Evolutionary conservation across 2,888 invertebrate genomes (phyloP).

Genomic region (Frankliniella intonsa): DNA sequence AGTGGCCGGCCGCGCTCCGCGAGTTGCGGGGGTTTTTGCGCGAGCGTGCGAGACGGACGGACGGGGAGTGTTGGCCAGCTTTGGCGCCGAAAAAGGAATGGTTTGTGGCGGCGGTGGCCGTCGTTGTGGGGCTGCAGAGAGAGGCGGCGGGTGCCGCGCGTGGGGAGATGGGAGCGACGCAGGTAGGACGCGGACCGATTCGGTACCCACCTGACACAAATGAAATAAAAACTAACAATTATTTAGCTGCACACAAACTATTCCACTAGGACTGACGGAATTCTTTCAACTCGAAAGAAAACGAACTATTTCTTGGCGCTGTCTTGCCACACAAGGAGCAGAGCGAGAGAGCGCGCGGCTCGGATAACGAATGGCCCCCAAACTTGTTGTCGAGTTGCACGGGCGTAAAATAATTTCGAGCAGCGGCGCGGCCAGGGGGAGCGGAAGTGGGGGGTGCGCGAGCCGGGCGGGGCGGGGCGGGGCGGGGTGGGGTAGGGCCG

Average conservation of each 20-base stretch:
- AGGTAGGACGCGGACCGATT: not conserved
- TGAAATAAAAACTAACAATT: not conserved
- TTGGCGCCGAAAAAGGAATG: not conserved
- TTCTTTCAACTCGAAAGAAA: too few relatives aligned
- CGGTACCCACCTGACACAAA: not conserved
- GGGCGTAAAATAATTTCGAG: not conserved
- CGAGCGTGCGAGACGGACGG: too few relatives aligned
- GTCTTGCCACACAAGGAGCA: not conserved
- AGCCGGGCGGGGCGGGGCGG: not conserved
- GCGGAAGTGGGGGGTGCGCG: not conserved
- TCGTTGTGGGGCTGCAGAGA: too few relatives aligned
- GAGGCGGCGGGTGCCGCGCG: too few relatives aligned
- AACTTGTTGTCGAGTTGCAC: not conserved
- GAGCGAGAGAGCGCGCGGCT: not conserved
- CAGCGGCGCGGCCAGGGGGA: not conserved
- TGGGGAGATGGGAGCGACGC: not conserved
- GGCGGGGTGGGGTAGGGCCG: not conserved
- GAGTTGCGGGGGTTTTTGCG: too few relatives aligned
- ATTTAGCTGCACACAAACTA: not conserved
- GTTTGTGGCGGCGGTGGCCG: too few relatives aligned
- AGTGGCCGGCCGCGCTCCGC: too few relatives aligned
- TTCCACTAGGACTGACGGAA: too few relatives aligned
- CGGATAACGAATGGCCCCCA: not conserved
- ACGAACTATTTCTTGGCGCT: too few relatives aligned
- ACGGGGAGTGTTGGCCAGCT: not conserved